Evolutionary conservation across 2,888 invertebrate genomes (phyloP), one percentile per base, ranked within the genome.

Genomic region (Malthinus flaveolus): DNA sequence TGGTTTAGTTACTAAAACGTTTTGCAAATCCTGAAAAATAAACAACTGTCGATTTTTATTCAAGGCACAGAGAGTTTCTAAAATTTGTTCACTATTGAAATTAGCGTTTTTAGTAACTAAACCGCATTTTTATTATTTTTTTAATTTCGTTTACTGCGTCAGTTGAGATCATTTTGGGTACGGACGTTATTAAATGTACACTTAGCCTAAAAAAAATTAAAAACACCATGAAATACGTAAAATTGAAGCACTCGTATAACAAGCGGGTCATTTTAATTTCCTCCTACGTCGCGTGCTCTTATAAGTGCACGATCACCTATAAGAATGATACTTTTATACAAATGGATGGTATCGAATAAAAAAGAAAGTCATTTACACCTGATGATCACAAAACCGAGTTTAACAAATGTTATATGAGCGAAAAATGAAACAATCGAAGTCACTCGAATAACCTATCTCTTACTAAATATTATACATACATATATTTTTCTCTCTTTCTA

Each of bases 31-130:
- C 39, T 13, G 39, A n/a, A 42, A 23, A 42, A 7, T 42, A 9
- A 15, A 42, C 4, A 31, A 31, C 9, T 32, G 31, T 32, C 31
- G 15, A 46, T 31, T 46, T 32, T 46, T 46, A 70, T 71, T 71
- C 71, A 76, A 76, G 76, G 76, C 76, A 76, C 76, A 72, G 70
- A 66, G 64, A 51, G 33, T 59, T 56, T 44, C 45, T 32, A 45
- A 58, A 49, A 45, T 52, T 15, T 45, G 9, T 55, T 36, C 50
- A 23, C 23, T 23, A 23, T 23, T 23, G 3, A 23, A 23, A 23
- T 15, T 15, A 36, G 11, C 23, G 7, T 13, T 50, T 44, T 10
- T 8, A 34, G 45, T 46, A 60, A 61, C 61, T 57, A 61, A 57
- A 56, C 61, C 53, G 35, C 57, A 61, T 54, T 61, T 54, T 59